Evolutionary conservation across 1,140 invertebrate species (phyloP).

Genomic region (Drosophila ficusphila): DNA sequence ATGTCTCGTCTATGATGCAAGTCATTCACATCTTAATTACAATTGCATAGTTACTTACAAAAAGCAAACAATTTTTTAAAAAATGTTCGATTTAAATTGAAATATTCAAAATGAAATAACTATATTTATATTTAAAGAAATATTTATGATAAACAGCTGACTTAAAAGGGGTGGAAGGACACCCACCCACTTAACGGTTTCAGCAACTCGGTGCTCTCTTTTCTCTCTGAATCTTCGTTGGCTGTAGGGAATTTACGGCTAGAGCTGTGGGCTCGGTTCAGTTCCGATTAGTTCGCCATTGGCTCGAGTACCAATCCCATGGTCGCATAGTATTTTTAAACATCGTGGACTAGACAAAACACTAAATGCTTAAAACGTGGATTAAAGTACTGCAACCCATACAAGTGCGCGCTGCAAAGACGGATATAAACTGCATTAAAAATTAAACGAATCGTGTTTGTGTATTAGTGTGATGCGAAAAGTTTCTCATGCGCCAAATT

Average conservation of each 20-base stretch:
- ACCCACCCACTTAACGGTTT: background rate
- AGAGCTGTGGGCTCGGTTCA: constrained; percentile 21
- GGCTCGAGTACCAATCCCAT: constrained; percentile 13
- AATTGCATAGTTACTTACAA: no score
- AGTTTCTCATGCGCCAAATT: constrained; percentile 38
- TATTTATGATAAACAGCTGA: constrained; percentile 8
- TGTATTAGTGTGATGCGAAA: constrained; percentile 13
- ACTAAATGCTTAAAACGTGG: constrained; percentile 46
- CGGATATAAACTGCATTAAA: constrained; percentile 63
- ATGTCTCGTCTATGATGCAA: no score
- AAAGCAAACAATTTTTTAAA: no score
- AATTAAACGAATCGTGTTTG: constrained; percentile 43
- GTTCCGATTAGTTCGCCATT: constrained; percentile 30
- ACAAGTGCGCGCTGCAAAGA: constrained; percentile 52
- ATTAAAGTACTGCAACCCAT: constrained; percentile 43
- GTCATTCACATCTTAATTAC: no score
- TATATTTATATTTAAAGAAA: background rate
- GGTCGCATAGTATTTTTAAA: constrained; percentile 4
- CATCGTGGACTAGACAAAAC: constrained; percentile 17
- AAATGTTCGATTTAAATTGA: no score
- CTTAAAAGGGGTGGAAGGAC: background rate
- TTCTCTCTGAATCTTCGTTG: background rate
- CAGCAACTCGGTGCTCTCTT: background rate
- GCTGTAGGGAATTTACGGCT: constrained; percentile 2
- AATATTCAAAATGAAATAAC: no score